phyloP scores from a whole-genome alignment of 2,888 invertebrate genomes.

The Drosophila infuscata region DNA sequence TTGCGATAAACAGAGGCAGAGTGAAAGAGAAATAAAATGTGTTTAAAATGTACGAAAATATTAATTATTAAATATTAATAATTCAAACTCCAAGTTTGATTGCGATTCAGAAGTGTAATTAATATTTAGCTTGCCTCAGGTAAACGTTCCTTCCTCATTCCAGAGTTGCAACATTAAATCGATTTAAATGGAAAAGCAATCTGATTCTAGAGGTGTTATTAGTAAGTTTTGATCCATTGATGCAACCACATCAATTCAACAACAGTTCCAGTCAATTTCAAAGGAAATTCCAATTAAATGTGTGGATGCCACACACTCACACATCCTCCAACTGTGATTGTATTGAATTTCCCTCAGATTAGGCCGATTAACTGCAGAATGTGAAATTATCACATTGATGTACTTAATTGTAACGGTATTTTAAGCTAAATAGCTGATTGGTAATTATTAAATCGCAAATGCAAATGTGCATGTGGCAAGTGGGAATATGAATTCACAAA shows the following conservation, averaged over 20 bases:
- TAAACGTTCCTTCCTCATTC: background rate
- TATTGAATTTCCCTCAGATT: background rate
- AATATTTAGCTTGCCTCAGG: background rate
- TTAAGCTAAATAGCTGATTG: background rate
- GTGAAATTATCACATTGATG: background rate
- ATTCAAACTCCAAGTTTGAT: background rate
- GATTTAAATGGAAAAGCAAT: background rate
- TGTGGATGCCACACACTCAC: background rate
- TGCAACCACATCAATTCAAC: background rate
- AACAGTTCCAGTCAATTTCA: background rate
- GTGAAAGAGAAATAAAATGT: background rate
- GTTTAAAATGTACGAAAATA: background rate
- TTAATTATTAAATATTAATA: background rate
- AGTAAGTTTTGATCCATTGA: background rate
- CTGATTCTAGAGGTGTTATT: background rate
- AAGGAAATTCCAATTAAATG: background rate
- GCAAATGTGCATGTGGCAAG: constrained; percentile 26
- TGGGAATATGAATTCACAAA: constrained; percentile 11
- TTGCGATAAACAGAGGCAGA: background rate
- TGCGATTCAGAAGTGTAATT: background rate
- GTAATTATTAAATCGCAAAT: constrained; percentile 35
- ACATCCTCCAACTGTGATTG: background rate
- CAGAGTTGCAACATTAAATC: background rate
- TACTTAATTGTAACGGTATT: background rate
- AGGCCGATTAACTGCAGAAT: background rate